Conservation (phyloP, 2,797 vertebrate genomes). For the Sandelia bainsii region DNA sequence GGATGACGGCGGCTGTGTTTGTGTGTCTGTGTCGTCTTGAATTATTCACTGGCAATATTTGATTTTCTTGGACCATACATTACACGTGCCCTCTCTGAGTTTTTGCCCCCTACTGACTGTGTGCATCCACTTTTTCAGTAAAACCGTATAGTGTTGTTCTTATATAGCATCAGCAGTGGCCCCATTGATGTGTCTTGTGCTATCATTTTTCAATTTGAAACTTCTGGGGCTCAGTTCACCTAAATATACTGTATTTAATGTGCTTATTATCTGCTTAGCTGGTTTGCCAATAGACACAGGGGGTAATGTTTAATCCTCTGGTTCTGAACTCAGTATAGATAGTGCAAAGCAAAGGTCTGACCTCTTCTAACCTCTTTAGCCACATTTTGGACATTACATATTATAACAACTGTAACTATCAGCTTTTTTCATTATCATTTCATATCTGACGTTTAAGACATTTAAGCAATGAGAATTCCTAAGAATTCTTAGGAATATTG, state of each 20-base stretch:
- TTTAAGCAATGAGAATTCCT: no score
- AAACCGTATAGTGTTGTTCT: conserved; percentile 24
- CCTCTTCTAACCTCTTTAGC: conserved; percentile 11
- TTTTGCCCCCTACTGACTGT: conserved; percentile 8
- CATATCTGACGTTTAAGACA: neutral
- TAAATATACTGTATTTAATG: conserved; percentile 63
- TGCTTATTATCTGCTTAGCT: conserved; percentile 67
- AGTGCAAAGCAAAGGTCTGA: conserved; percentile 13
- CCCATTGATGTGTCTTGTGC: conserved; percentile 44
- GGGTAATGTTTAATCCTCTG: conserved; percentile 52
- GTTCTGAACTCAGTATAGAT: conserved; percentile 24
- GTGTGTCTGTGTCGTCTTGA: conserved; percentile 46
- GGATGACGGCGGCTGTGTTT: conserved; percentile 37
- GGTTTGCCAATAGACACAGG: conserved; percentile 57
- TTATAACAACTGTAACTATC: neutral
- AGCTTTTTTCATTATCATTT: neutral
- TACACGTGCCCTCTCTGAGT: conserved; percentile 21
- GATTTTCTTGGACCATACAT: conserved; percentile 49
- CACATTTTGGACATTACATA: no score
- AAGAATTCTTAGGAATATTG: no score
- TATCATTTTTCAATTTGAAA: conserved; percentile 72
- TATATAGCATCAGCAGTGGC: conserved; percentile 34
- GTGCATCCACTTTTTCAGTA: conserved; percentile 8
- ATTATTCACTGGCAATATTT: conserved; percentile 69
- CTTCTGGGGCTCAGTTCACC: conserved; percentile 68